phyloP scores from a whole-genome alignment of 2,113 vertebrate genomes.

The Mus spicilegus region DNA sequence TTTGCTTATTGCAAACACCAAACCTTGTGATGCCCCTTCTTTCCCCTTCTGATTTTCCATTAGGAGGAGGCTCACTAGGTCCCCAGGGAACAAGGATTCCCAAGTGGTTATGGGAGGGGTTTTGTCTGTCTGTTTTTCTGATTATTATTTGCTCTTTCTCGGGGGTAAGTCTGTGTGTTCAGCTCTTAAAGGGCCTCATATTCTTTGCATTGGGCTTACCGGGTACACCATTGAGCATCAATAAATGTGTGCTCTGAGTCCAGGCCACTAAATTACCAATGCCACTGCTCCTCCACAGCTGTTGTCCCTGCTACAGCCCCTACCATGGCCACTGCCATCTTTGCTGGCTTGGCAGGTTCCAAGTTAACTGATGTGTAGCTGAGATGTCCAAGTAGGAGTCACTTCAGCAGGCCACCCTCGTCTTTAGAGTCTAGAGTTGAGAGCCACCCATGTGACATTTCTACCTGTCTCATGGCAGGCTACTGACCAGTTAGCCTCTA shows the following conservation, averaged over 20 bases:
- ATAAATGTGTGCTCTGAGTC: neutral
- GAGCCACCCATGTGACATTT: neutral
- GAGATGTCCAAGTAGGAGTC: neutral
- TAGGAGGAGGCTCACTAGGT: rapidly evolving
- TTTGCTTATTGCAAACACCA: neutral
- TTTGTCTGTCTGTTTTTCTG: neutral
- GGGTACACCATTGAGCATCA: neutral
- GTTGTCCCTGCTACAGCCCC: neutral
- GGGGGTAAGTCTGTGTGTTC: neutral
- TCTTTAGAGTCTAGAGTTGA: neutral
- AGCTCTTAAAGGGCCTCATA: neutral
- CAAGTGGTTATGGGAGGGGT: neutral
- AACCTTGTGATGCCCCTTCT: neutral
- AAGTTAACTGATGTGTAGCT: neutral
- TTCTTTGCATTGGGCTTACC: neutral
- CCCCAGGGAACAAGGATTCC: neutral
- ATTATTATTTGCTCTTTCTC: neutral
- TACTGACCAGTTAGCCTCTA: too few species aligned
- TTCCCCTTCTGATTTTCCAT: neutral
- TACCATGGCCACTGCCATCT: too few species aligned
- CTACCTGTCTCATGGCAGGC: neutral
- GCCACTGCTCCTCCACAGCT: neutral
- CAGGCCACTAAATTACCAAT: neutral
- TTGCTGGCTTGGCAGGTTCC: neutral
- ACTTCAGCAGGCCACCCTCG: neutral